Evolutionary conservation across 2,797 vertebrate species (phyloP), one percentile per base, ranked within the genome.

Genomic region (Sibirionetta formosa): DNA sequence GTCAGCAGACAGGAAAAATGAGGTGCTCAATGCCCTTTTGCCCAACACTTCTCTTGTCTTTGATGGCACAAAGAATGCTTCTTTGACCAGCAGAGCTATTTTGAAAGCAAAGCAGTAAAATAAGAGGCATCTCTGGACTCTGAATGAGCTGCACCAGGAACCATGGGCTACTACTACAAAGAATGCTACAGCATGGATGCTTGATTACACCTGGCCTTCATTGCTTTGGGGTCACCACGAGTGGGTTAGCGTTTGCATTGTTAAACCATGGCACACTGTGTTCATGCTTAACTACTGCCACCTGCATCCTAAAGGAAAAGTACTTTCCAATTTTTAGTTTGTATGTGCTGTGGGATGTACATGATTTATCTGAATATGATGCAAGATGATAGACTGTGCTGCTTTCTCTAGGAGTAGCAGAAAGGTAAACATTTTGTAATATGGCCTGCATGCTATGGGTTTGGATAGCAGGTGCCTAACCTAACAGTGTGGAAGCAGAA

Each of bases 41-140:
- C 54, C 94, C 48, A 48, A 48, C 23, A n/a, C 31, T 46, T 79
- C 51, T 33, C 77, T 35, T 89, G 57, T 38, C 16, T 87, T 29
- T 46, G n/a, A 72, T 6, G 19, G 61, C 65, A 80, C 17, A 85
- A 77, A 89, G 36, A 36, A 36, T 26, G 42, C 20, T 71, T 61
- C 26, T 88, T 65, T 68, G 36, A 87, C n/a, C 14, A 71, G 27
- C 57, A 70, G 33, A 92, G 23, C 38, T 51, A 69, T 69, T 89
- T 88, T 70, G 65, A 88, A 92, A 82, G 66, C 51, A 90, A 42
- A n/a, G 14, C 44, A 40, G 18, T 51, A 90, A 86, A 95, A 79
- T 19, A 51, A 88, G 35, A 82, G 46, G 29, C 54, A 72, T 44
- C 58, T 79, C 58, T 69, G 31, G 8, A 48, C 29, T 64, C 61